phyloP scores from a whole-genome alignment of 2,888 invertebrate genomes.

The Automeris io region DNA sequence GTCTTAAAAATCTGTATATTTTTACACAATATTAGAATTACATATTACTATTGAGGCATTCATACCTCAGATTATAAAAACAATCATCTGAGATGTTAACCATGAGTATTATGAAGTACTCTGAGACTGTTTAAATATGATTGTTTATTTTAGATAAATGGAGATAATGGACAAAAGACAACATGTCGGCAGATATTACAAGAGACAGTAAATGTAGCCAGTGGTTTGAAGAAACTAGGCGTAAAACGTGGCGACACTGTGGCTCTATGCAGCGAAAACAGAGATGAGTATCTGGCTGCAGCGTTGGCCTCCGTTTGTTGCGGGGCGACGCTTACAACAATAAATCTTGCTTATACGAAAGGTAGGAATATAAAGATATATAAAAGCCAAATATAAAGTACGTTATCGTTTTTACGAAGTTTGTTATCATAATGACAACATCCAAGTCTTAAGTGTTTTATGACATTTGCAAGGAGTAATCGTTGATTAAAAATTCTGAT shows the following conservation, averaged over 20 bases:
- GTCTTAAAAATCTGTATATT: no score
- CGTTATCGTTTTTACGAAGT: not conserved
- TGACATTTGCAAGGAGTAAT: no score
- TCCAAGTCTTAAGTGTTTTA: no score
- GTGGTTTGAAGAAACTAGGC: conserved; percentile 60
- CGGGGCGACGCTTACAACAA: conserved; percentile 75
- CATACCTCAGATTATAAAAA: no score
- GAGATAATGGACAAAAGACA: conserved; percentile 65
- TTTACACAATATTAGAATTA: no score
- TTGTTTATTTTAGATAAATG: conserved; percentile 76
- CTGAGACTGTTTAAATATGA: no score
- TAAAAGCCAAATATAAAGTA: not conserved
- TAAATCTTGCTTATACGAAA: conserved; percentile 75
- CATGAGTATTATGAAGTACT: no score
- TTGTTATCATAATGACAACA: not conserved
- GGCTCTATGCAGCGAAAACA: conserved; percentile 77
- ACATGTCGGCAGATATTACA: conserved; percentile 66
- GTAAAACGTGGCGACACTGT: conserved; percentile 69
- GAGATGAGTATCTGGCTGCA: conserved; percentile 70
- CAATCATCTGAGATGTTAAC: no score
- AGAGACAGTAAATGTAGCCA: conserved; percentile 64
- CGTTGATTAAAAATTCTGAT: no score
- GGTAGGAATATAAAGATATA: conserved; percentile 28
- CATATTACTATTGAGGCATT: no score
- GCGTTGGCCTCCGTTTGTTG: conserved; percentile 68